phyloP scores from a whole-genome alignment of 2,888 invertebrate species.

The Caenorhabditis sp. region DNA sequence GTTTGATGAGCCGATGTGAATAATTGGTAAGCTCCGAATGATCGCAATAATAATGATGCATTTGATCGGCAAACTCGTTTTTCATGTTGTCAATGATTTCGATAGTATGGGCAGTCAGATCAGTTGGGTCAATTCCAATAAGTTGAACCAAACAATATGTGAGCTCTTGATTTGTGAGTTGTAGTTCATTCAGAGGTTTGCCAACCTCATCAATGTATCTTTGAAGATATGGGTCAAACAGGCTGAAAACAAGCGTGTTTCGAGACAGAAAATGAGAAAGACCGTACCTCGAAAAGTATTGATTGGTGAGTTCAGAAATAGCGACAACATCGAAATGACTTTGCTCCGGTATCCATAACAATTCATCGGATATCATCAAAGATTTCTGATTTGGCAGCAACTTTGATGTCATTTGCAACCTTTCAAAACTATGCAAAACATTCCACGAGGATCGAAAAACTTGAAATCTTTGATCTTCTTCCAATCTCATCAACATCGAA shows the following conservation, averaged over 20 bases:
- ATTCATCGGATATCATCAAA: background rate
- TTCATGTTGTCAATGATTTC: constrained; percentile 18
- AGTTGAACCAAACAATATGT: constrained; percentile 29
- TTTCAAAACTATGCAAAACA: constrained; percentile 21
- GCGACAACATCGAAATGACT: constrained; percentile 16
- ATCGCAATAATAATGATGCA: constrained; percentile 29
- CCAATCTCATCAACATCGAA: constrained; percentile 17
- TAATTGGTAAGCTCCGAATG: constrained; percentile 27
- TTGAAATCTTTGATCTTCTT: constrained; percentile 18
- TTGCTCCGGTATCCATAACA: background rate
- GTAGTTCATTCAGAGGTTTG: constrained; percentile 16
- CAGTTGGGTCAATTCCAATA: constrained; percentile 20
- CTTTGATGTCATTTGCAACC: constrained; percentile 18
- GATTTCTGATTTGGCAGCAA: no score
- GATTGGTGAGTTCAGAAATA: constrained; percentile 20
- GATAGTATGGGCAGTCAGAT: constrained; percentile 8
- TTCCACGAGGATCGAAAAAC: constrained; percentile 28
- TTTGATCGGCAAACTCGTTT: constrained; percentile 26
- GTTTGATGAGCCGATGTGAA: constrained; percentile 21
- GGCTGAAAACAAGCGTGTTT: constrained; percentile 6
- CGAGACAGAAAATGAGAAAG: background rate
- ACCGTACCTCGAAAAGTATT: constrained; percentile 24
- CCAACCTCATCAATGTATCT: constrained; percentile 25
- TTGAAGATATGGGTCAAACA: constrained; percentile 22
- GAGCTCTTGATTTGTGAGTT: constrained; percentile 22